A percentile compares a stretch with the other conserved stretches of the same genome.
Conservation (phyloP, 2,113 vertebrate species). For the Ginglymostoma cirratum region DNA sequence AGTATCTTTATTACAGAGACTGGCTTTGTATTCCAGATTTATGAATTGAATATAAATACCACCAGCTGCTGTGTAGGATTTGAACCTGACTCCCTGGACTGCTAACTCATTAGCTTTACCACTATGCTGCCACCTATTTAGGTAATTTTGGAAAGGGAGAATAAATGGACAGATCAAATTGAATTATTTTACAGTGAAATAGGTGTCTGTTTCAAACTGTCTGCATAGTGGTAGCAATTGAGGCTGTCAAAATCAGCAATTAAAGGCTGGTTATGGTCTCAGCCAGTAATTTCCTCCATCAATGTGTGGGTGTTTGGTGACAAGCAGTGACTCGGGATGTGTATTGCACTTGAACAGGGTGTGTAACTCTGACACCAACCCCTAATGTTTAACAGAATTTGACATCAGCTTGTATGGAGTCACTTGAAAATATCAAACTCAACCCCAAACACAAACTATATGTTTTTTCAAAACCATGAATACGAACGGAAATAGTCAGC, state of each 20-base stretch:
- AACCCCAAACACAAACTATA: not conserved
- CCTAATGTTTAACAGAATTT: not conserved
- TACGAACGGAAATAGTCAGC: not conserved
- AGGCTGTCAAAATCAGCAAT: not conserved
- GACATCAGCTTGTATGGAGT: not conserved
- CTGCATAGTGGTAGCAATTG: not conserved
- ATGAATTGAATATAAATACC: too few relatives aligned
- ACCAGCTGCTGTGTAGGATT: too few relatives aligned
- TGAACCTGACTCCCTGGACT: too few relatives aligned
- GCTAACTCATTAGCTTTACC: too few relatives aligned
- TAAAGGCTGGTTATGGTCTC: not conserved
- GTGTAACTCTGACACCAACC: not conserved
- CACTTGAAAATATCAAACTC: not conserved
- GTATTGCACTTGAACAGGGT: not conserved
- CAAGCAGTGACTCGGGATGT: not conserved
- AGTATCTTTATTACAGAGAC: too few relatives aligned
- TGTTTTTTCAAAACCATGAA: not conserved
- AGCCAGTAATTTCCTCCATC: not conserved
- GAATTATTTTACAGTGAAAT: not conserved
- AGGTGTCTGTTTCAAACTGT: not conserved
- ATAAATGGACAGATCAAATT: not conserved
- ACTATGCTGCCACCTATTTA: too few relatives aligned
- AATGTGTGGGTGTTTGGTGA: not conserved
- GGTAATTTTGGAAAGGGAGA: not conserved
- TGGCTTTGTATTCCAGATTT: too few relatives aligned